These are phyloP conservation scores for Amblyraja radiata DNA, from an alignment of 2,797 vertebrate species.

Conservation along the genomic window DNA sequence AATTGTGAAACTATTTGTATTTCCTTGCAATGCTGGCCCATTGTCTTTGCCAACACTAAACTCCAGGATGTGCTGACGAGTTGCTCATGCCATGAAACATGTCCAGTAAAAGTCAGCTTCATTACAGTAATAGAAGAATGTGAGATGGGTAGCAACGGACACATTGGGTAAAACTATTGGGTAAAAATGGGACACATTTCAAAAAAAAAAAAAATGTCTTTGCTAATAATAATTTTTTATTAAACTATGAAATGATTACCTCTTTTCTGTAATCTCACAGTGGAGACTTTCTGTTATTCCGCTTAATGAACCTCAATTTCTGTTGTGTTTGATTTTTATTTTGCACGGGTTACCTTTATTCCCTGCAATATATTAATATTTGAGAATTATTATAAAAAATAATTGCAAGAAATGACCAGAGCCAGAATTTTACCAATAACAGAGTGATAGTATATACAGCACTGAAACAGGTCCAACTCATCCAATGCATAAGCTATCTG, in stretches of 20 bases:
- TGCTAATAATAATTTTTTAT: not conserved
- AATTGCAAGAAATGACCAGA: not conserved
- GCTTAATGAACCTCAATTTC: not conserved
- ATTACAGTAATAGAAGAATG: not conserved
- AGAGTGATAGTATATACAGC: too few relatives aligned
- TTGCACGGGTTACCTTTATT: not conserved
- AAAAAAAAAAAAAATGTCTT: not conserved
- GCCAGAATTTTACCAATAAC: too few relatives aligned
- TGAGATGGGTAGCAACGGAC: not conserved
- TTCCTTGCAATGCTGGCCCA: not conserved
- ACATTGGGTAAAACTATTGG: too few relatives aligned
- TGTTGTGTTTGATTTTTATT: not conserved
- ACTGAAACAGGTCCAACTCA: too few relatives aligned
- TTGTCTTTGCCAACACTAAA: constrained; percentile 2
- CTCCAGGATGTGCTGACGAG: not conserved
- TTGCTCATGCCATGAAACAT: not conserved
- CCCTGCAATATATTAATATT: not conserved
- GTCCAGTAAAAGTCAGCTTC: not conserved
- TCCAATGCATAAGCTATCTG: too few relatives aligned
- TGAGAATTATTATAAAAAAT: not conserved
- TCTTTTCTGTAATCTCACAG: not conserved
- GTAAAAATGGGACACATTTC: not conserved
- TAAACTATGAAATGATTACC: not conserved
- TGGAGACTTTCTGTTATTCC: not conserved
- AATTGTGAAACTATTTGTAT: too few relatives aligned